These are phyloP conservation scores for Anagrus nilaparvatae DNA, from an alignment of 1,140 invertebrate species.

Conservation along the genomic window DNA sequence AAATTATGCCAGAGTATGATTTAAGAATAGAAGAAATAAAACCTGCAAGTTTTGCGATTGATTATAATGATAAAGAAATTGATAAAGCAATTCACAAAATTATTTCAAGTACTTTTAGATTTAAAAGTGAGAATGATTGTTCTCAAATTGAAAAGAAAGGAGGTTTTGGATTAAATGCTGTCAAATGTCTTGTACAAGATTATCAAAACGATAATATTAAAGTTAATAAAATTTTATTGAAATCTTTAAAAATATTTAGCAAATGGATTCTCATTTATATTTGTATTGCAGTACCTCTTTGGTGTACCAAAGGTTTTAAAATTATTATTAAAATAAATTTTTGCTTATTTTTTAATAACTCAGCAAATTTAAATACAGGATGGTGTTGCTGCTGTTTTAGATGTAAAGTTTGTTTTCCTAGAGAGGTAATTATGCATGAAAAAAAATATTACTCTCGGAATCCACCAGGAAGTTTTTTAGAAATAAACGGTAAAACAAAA, in stretches of 20 bases:
- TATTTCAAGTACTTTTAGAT: slow-evolving; percentile 20
- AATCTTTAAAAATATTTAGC: slow-evolving; percentile 23
- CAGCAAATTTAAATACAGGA: slow-evolving; percentile 19
- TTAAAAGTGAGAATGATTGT: slow-evolving; percentile 25
- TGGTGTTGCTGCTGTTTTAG: slow-evolving; percentile 36
- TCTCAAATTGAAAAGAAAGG: slow-evolving; percentile 25
- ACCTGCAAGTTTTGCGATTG: slow-evolving; percentile 16
- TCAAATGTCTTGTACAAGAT: slow-evolving; percentile 26
- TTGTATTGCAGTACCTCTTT: slow-evolving; percentile 27
- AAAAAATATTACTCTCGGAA: slow-evolving; percentile 28
- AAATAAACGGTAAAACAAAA: slow-evolving; percentile 3
- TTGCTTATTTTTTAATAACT: background rate
- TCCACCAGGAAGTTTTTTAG: slow-evolving; percentile 25
- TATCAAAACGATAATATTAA: slow-evolving; percentile 19
- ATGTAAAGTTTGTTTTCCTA: slow-evolving; percentile 29
- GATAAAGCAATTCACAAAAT: slow-evolving; percentile 9
- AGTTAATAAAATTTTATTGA: slow-evolving; percentile 17
- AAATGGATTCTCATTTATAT: slow-evolving; percentile 31
- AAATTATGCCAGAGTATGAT: slow-evolving; percentile 29
- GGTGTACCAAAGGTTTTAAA: slow-evolving; percentile 31
- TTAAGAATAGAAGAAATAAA: slow-evolving; percentile 18
- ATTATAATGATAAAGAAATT: slow-evolving; percentile 25
- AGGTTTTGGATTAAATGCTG: slow-evolving; percentile 21
- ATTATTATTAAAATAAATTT: slow-evolving; percentile 4
- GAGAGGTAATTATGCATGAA: slow-evolving; percentile 21